Conservation (phyloP, 2,113 vertebrate species). For the Colaptes auratus region DNA sequence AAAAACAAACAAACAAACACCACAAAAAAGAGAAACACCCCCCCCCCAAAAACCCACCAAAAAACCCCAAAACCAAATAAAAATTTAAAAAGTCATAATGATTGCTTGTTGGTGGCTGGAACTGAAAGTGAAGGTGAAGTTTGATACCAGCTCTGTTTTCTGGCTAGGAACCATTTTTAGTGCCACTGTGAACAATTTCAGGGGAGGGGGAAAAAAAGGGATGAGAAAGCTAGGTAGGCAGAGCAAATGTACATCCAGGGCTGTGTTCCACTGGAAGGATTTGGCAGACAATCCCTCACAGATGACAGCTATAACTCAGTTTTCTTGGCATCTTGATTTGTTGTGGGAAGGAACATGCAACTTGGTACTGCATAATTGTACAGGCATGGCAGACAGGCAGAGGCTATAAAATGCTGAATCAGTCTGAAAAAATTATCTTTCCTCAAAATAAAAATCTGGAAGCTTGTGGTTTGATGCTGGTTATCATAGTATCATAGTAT, state of each 20-base stretch:
- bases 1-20: too few relatives aligned
- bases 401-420: not conserved
- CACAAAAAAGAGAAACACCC: too few relatives aligned
- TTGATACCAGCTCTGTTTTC: not conserved
- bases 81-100: too few relatives aligned
- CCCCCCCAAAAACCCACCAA: too few relatives aligned
- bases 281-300: not conserved
- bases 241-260: not conserved
- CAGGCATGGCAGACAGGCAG: not conserved
- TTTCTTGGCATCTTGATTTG: not conserved
- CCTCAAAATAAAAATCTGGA: not conserved
- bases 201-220: not conserved
- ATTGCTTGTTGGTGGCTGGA: not conserved
- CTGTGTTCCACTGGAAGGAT: not conserved
- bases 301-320: not conserved
- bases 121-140: not conserved
- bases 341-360: not conserved
- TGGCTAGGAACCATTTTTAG: not conserved
- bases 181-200: not conserved
- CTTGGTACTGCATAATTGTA: not conserved
- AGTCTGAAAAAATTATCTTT: not conserved
- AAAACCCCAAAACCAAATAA: too few relatives aligned
- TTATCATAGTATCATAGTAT: not conserved
- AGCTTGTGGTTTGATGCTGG: not conserved
- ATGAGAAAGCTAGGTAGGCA: not conserved